These are phyloP conservation scores for Bradysia coprophila DNA, from an alignment of 1,140 invertebrate species.

Conservation along the genomic window DNA sequence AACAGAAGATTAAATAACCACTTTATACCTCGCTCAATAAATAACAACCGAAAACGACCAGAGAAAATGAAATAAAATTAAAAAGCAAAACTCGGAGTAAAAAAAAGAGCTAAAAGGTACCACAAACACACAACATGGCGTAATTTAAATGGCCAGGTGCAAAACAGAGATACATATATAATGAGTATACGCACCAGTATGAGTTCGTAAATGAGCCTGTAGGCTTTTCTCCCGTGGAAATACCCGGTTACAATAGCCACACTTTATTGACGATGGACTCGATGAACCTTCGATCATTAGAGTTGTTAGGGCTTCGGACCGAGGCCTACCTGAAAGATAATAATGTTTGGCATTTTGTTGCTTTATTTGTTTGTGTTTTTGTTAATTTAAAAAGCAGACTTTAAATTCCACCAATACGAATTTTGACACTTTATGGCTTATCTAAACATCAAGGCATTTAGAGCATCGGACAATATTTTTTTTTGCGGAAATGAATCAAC, in stretches of 20 bases:
- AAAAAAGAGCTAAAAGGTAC: neutral
- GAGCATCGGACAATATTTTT: no score
- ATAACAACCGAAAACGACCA: no score
- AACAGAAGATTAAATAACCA: no score
- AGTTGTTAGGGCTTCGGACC: conserved; percentile 48
- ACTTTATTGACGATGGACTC: conserved; percentile 53
- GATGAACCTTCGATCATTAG: conserved; percentile 54
- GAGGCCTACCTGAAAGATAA: conserved; percentile 38
- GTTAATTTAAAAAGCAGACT: no score
- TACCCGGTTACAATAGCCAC: conserved; percentile 50
- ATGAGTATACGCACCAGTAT: conserved; percentile 39
- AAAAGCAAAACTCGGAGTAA: neutral
- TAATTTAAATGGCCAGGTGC: neutral
- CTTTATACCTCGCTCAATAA: no score
- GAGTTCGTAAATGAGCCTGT: conserved; percentile 62
- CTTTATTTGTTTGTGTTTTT: neutral
- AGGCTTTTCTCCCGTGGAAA: conserved; percentile 67
- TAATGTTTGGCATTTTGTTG: conserved; percentile 8
- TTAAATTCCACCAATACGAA: no score
- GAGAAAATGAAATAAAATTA: neutral
- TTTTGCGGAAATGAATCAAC: no score
- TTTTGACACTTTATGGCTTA: no score
- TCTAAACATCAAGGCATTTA: no score
- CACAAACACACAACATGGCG: neutral
- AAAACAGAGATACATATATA: neutral